A percentile compares a stretch with the other conserved stretches of the same genome.
These are phyloP conservation scores for Myiopsitta monachus DNA, from an alignment of 2,113 vertebrate genomes.

Conservation along the genomic window DNA sequence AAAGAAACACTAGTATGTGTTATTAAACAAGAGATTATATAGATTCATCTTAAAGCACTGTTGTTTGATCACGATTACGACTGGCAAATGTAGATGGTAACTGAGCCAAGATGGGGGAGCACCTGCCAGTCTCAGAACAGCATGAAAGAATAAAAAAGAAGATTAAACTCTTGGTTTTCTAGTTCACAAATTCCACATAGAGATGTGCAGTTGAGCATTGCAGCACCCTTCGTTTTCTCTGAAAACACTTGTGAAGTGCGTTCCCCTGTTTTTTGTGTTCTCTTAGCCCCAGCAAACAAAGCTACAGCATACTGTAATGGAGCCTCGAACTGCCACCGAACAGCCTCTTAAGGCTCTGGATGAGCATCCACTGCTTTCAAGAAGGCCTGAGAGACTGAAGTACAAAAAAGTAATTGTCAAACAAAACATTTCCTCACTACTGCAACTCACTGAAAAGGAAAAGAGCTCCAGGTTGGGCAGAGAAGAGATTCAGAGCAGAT, in stretches of 20 bases:
- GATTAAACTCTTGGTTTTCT: neutral
- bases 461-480: neutral
- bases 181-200: neutral
- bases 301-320: fast-evolving
- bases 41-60: slow-evolving; percentile 46
- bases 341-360: neutral
- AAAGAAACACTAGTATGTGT: slow-evolving; percentile 59
- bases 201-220: neutral
- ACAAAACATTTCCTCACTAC: neutral
- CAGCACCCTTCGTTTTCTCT: neutral
- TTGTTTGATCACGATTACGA: slow-evolving; percentile 32
- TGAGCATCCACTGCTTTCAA: neutral
- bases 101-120: neutral
- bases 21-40: slow-evolving; percentile 63
- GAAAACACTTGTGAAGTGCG: neutral
- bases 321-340: fast-evolving
- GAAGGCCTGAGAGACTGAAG: neutral
- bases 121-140: slow-evolving; percentile 4
- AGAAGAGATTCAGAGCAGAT: no score
- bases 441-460: neutral
- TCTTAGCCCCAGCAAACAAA: neutral
- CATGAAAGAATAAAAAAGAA: neutral
- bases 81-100: slow-evolving; percentile 28
- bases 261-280: neutral
- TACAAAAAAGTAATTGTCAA: neutral